Evolutionary conservation across 2,797 vertebrate species (phyloP), one percentile per base, ranked within the genome.

Genomic region (Pelochelys cantorii): DNA sequence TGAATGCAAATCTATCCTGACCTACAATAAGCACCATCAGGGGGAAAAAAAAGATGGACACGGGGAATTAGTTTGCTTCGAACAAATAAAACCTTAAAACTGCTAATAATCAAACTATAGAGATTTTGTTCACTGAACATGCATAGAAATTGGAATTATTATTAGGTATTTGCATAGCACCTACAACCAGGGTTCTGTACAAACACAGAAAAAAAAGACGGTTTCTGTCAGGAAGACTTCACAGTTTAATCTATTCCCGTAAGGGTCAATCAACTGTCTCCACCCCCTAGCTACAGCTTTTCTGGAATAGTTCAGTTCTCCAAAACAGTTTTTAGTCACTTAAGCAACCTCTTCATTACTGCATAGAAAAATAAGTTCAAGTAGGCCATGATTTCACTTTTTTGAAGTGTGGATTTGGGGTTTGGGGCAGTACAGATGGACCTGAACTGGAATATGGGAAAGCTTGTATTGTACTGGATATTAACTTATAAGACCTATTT

Each of bases 1-100:
- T 85, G 83, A 84, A 34, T 93, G 22, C 87, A 88, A 95, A 87
- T 91, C 12, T 59, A 81, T 87, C 95, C 37, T 90, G 60, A 85
- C 75, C 85, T 85, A 25, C 12, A 93, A 52, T 78, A 87, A 95
- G 59, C 79, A 54, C 82, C 3, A 2, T 79, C 48, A 27, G 57
- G 13, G 12, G 79, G 7, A 80, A 84, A 81, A 59, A 13, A 11
- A 9, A 7, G 18, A 18, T 86, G 48, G 83, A 74, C 81, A 68
- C 89, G 90, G 87, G 68, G 81, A 82, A 81, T 18, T 1, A 0
- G 3, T 85, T 85, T 82, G 83, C n/a, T 42, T n/a, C 79, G 29
- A 55, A 95, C 4, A 87, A 95, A 85, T 53, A 71, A 68, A 65
- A n/a, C 31, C 1, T n/a, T 93, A 71, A 42, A 75, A 29, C 56